Percentiles rank a stretch among this genome's conserved stretches.
Conservation (phyloP, 2,888 invertebrate species). For the Nipponacmea schrenckii region DNA sequence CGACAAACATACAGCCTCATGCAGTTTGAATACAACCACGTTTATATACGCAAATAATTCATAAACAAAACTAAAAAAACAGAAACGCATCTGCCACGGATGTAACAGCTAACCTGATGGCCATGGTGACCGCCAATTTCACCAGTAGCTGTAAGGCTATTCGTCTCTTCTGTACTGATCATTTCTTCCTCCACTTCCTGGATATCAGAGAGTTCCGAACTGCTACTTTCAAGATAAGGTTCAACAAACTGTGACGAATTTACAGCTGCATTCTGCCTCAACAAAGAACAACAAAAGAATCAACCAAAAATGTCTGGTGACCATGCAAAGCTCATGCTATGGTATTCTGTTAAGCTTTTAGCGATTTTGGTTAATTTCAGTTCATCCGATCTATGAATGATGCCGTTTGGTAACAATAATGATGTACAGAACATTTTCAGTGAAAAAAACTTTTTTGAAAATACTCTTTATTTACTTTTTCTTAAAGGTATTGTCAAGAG, state of each 20-base stretch:
- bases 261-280: conserved; percentile 29
- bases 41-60: too few relatives aligned
- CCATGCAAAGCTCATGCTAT: conserved; percentile 6
- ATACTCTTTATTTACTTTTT: too few relatives aligned
- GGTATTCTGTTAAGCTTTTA: background rate
- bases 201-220: conserved; percentile 70
- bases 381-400: too few relatives aligned
- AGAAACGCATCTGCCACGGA: conserved; percentile 9
- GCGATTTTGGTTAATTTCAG: background rate
- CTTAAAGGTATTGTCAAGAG: too few relatives aligned
- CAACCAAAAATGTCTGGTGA: background rate
- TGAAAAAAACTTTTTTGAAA: too few relatives aligned
- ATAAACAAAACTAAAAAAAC: background rate
- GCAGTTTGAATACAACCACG: too few relatives aligned
- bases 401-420: too few relatives aligned
- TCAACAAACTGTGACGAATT: conserved; percentile 28
- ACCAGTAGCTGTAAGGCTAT: conserved; percentile 28
- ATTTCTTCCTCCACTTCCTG: conserved; percentile 69
- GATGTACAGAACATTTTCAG: too few relatives aligned
- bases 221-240: conserved; percentile 44
- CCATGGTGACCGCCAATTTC: conserved; percentile 8
- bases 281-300: conserved; percentile 13
- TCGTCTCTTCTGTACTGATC: conserved; percentile 41
- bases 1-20: too few relatives aligned
- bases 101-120: conserved; percentile 24